Percentiles rank a stretch among this genome's conserved stretches.
Evolutionary conservation across 1,140 invertebrate genomes (phyloP).

Genomic region (Delia radicum): DNA sequence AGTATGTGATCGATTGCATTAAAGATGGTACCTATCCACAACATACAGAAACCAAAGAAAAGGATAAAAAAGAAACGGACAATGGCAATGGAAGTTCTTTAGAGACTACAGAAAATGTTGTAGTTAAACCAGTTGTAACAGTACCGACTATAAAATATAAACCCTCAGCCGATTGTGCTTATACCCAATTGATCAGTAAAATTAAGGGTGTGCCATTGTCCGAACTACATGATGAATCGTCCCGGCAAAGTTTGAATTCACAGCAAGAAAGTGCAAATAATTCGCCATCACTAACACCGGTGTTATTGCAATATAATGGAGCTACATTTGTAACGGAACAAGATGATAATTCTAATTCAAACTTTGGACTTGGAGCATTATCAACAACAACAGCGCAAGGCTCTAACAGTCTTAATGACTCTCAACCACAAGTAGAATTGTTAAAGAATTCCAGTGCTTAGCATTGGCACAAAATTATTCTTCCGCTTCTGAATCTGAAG

Average conservation of each 20-base stretch:
- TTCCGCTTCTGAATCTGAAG: slow-evolving; percentile 57
- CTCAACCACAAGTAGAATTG: slow-evolving; percentile 40
- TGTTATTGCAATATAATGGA: slow-evolving; percentile 47
- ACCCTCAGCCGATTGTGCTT: slow-evolving; percentile 79
- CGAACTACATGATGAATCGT: slow-evolving; percentile 42
- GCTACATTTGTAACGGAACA: slow-evolving; percentile 38
- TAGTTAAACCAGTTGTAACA: slow-evolving; percentile 38
- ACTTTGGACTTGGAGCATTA: slow-evolving; percentile 68
- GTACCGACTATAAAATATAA: slow-evolving; percentile 67
- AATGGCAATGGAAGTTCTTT: neutral
- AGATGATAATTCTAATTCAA: slow-evolving; percentile 20
- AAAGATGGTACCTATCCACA: slow-evolving; percentile 77
- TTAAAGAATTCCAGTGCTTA: slow-evolving; percentile 58
- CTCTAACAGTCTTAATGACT: slow-evolving; percentile 59
- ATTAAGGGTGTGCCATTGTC: slow-evolving; percentile 71
- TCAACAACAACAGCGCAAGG: slow-evolving; percentile 65
- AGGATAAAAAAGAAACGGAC: slow-evolving; percentile 23
- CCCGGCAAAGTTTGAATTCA: slow-evolving; percentile 29
- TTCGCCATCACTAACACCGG: slow-evolving; percentile 36
- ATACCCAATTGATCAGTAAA: slow-evolving; percentile 80
- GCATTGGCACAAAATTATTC: slow-evolving; percentile 64
- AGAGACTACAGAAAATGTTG: neutral
- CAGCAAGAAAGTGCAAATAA: slow-evolving; percentile 25
- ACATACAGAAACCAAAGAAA: slow-evolving; percentile 24
- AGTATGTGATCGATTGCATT: slow-evolving; percentile 76